Evolutionary conservation across 2,888 invertebrate genomes (phyloP).

Genomic region (Glyphotaelius pellucidus): DNA sequence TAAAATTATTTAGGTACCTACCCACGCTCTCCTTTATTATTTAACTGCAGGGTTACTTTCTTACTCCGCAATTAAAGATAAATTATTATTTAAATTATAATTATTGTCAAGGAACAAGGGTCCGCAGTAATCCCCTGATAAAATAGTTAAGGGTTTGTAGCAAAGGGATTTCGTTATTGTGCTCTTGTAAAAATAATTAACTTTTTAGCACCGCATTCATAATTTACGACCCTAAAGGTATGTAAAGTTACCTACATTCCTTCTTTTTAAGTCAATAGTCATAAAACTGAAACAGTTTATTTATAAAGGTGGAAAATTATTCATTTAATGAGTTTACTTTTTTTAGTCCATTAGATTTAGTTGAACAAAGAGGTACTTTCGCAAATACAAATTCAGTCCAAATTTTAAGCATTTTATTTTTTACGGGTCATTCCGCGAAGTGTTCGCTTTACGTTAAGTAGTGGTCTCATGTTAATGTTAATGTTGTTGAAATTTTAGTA

Average conservation of each 20-base stretch:
- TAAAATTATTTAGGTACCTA: constrained; percentile 47
- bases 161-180: neutral
- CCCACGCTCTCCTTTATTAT: constrained; percentile 46
- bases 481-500: too few relatives aligned
- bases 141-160: neutral
- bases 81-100: constrained; percentile 34
- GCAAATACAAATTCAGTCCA: too few relatives aligned
- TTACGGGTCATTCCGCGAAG: too few relatives aligned
- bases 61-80: constrained; percentile 29
- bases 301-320: too few relatives aligned
- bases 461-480: too few relatives aligned
- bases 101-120: constrained; percentile 37
- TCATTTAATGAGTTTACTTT: too few relatives aligned
- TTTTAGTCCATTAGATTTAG: too few relatives aligned
- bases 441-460: too few relatives aligned
- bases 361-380: too few relatives aligned
- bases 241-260: neutral
- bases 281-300: neutral
- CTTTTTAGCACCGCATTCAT: neutral
- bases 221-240: neutral
- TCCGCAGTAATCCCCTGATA: neutral
- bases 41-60: constrained; percentile 53
- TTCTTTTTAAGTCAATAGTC: neutral
- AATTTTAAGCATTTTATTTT: too few relatives aligned
- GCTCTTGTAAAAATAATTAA: neutral